Conservation (phyloP, 2,113 vertebrate genomes). For the Chloropsis hardwickii region DNA sequence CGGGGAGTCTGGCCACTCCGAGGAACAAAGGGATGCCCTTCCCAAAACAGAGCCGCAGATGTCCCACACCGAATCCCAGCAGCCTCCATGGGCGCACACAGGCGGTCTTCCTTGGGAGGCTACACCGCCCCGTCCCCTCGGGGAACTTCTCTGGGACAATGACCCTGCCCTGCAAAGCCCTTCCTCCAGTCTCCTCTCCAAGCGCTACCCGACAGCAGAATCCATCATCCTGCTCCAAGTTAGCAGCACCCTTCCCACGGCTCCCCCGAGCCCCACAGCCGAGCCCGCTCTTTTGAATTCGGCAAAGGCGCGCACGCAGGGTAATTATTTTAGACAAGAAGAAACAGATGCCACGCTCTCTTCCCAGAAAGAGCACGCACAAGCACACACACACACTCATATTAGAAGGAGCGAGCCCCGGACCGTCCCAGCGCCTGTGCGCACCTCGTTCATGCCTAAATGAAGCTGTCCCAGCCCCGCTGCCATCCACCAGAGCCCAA, state of each 20-base stretch:
- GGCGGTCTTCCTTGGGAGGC: not conserved
- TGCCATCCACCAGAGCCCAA: not conserved
- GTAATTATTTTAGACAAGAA: not conserved
- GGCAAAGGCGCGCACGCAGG: not conserved
- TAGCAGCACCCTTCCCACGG: not conserved
- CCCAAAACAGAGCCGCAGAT: constrained; percentile 2
- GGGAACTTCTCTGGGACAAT: not conserved
- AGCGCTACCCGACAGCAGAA: not conserved
- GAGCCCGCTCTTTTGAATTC: not conserved
- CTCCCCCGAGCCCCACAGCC: not conserved
- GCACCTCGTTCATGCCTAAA: rapidly evolving
- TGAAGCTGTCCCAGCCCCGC: not conserved
- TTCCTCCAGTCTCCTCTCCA: not conserved
- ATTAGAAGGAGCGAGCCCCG: not conserved
- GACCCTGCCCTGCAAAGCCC: not conserved
- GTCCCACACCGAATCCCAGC: not conserved
- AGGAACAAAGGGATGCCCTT: constrained; percentile 32
- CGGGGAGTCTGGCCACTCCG: not conserved
- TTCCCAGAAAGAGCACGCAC: not conserved
- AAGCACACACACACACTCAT: not conserved
- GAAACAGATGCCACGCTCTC: constrained; percentile 26
- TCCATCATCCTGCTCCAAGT: not conserved
- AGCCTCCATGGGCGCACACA: not conserved
- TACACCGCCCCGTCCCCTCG: not conserved
- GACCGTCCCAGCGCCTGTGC: not conserved